Evolutionary conservation across 2,113 vertebrate species (phyloP), one percentile per base, ranked within the genome.

Genomic region (Mormoops blainvillei): DNA sequence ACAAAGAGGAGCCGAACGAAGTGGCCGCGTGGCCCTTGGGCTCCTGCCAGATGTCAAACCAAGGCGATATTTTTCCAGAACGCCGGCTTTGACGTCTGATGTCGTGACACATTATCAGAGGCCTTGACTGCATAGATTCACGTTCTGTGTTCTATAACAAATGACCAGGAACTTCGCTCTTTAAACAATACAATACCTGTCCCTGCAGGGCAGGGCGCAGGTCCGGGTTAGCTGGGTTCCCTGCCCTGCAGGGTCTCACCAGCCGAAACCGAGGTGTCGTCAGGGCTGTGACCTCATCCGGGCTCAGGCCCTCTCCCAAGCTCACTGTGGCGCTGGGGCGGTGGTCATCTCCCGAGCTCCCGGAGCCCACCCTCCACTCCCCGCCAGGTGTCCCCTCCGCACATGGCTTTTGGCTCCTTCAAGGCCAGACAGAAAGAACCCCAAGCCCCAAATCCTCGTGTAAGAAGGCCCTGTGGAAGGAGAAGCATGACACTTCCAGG

Each of bases 381-480:
- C 33, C 20, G 43, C 12, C 63, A 12, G 2, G 0, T 20, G 33
- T 14, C 14, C 31, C 50, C 52, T 38, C 63, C 22, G 5, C 13
- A 63, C 10, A 3, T 0, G 1, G 7, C 2, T 12, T 4, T 41
- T 81, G 18, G 16, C 45, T 41, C 45, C 68, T 9, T 24, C 38
- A 24, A 15, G 19, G 33, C 56, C 43, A 68, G 24, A 36, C 19
- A 41, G 43, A 33, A 45, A 43, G 48, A 45, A 7, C 4, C 19
- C 36, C 33, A 67, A 61, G n/a, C 50, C 41, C 22, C 28, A 10
- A 1, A 18, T 31, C 38, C 18, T 9, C 65, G 11, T 3, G 22
- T 18, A 6, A 56, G 36, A 48, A 2, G 24, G 61, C 5, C 45
- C 52, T 50, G 3, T 9, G 0, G 0, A 41, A 3, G 8, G 76